Evolutionary conservation across 2,888 invertebrate genomes (phyloP).

Genomic region (Aphelenchoides bicaudatus): DNA sequence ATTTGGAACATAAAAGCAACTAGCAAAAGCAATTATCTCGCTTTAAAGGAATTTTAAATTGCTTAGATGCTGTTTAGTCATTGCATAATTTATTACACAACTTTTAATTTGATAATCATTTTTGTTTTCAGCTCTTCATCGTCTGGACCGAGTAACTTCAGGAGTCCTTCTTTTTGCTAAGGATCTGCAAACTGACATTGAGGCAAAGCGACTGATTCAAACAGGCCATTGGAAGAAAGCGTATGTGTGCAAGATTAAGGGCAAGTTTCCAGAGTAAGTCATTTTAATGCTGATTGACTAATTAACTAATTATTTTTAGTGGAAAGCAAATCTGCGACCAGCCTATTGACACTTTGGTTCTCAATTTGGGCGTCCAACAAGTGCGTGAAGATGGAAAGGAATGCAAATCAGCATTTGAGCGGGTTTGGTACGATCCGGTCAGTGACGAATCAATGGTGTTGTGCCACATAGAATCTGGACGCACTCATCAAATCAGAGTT

Average conservation of each 20-base stretch:
- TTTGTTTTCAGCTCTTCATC: conserved; percentile 47
- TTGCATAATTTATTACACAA: too few relatives aligned
- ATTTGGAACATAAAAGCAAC: too few relatives aligned
- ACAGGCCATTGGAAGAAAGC: background rate
- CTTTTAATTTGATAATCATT: background rate
- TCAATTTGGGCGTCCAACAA: conserved; percentile 92
- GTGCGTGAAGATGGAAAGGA: conserved; percentile 76
- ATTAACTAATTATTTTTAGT: conserved; percentile 32
- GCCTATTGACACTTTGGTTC: conserved; percentile 62
- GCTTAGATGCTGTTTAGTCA: too few relatives aligned
- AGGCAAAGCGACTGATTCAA: conserved; percentile 26
- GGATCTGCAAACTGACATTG: conserved; percentile 84
- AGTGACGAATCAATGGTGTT: conserved; percentile 81
- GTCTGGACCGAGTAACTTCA: conserved; percentile 80
- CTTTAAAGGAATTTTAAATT: too few relatives aligned
- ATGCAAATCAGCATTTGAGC: conserved; percentile 71
- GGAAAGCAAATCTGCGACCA: conserved; percentile 48
- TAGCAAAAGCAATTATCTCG: too few relatives aligned
- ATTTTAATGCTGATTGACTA: background rate
- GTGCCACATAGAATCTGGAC: conserved; percentile 88
- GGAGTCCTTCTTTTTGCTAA: conserved; percentile 86
- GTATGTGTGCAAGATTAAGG: background rate
- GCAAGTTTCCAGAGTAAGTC: conserved; percentile 3
- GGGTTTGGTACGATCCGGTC: conserved; percentile 76
- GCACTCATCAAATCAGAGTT: conserved; percentile 98